These are phyloP conservation scores for Gymnopithys bicolor DNA, from an alignment of 2,797 vertebrate genomes.

Conservation along the genomic window DNA sequence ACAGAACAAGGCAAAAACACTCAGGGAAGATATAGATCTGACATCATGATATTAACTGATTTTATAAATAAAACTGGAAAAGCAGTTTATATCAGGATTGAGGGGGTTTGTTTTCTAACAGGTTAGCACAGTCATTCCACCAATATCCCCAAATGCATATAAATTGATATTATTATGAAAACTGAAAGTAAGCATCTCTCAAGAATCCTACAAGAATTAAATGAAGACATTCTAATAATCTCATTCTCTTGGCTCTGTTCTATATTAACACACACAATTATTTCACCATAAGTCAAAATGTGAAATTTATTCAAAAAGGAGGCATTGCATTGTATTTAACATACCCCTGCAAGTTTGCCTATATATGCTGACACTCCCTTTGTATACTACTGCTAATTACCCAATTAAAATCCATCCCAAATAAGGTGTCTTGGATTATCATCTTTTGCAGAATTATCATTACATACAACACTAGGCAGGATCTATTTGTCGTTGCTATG, in stretches of 20 bases:
- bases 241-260: not conserved
- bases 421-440: not conserved
- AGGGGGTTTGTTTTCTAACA: not conserved
- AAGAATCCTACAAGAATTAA: not conserved
- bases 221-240: not conserved
- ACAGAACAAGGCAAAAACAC: not conserved
- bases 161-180: not conserved
- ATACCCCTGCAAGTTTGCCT: not conserved
- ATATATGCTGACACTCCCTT: not conserved
- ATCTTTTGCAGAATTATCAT: not conserved
- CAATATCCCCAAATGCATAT: not conserved
- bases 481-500: not conserved
- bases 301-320: not conserved
- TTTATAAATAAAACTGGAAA: not conserved
- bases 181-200: not conserved
- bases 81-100: not conserved
- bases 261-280: not conserved
- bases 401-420: slow-evolving; percentile 15
- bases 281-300: not conserved
- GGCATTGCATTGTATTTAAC: not conserved
- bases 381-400: not conserved
- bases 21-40: not conserved
- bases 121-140: not conserved
- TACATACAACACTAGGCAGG: slow-evolving; percentile 23
- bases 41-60: not conserved